phyloP scores from a whole-genome alignment of 2,888 invertebrate genomes.

The Pseudolycoriella hygida region DNA sequence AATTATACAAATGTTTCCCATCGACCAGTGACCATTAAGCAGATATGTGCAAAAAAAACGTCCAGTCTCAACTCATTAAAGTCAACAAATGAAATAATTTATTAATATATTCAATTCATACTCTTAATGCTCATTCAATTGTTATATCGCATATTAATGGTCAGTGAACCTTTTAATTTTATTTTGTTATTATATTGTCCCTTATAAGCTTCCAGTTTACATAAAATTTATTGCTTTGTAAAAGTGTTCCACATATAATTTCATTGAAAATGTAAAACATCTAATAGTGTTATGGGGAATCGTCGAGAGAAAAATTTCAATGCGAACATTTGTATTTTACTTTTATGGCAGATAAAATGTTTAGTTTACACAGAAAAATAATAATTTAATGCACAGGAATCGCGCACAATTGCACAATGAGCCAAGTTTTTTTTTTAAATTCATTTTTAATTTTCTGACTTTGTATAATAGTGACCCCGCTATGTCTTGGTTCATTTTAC shows the following conservation, averaged over 20 bases:
- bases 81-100: background rate
- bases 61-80: no score
- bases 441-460: no score
- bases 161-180: background rate
- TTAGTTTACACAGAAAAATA: background rate
- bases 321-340: background rate
- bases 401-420: slow-evolving; percentile 1
- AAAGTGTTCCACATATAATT: background rate
- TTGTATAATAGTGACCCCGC: no score
- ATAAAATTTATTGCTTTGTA: background rate
- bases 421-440: background rate
- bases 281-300: background rate
- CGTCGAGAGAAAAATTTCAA: background rate
- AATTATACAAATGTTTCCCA: no score
- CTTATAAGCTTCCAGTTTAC: slow-evolving; percentile 1
- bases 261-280: background rate
- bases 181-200: background rate
- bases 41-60: no score
- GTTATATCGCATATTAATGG: background rate
- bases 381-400: background rate
- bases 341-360: background rate
- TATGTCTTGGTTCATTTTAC: no score
- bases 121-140: background rate
- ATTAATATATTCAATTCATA: slow-evolving; percentile 1
- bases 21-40: no score